A percentile compares a stretch with the other conserved stretches of the same genome.
Conservation (phyloP, 2,113 vertebrate genomes). For the Bos indicus region DNA sequence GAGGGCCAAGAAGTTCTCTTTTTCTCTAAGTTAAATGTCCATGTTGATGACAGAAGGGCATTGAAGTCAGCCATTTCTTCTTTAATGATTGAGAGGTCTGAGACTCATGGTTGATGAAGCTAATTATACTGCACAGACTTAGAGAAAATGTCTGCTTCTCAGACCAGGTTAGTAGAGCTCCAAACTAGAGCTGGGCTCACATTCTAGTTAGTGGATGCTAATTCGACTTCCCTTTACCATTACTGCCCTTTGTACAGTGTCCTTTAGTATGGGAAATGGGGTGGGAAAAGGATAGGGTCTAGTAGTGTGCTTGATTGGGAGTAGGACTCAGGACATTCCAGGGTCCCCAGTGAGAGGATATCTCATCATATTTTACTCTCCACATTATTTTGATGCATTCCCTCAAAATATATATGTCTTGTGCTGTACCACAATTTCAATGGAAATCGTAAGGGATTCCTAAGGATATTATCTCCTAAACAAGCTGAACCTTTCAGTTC, state of each 20-base stretch:
- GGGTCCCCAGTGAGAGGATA: not conserved
- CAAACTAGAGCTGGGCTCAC: not conserved
- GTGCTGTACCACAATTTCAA: not conserved
- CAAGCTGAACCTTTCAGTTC: accelerated
- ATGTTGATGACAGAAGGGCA: not conserved
- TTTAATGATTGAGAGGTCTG: not conserved
- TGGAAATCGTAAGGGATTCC: not conserved
- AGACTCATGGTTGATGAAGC: too few species aligned
- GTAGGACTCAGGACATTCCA: not conserved
- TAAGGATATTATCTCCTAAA: not conserved
- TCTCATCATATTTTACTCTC: not conserved
- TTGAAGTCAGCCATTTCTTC: not conserved
- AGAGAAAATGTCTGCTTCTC: not conserved
- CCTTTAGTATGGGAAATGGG: too few species aligned
- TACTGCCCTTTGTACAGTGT: too few species aligned
- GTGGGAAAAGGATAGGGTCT: too few species aligned
- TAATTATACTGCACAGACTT: not conserved
- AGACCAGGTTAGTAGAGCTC: not conserved
- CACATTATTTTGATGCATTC: not conserved
- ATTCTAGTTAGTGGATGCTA: not conserved
- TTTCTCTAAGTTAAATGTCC: not conserved
- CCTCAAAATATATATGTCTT: not conserved
- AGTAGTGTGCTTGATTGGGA: not conserved
- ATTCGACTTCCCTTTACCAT: not conserved
- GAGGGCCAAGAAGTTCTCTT: not conserved